A percentile compares a stretch with the other conserved stretches of the same genome.
phyloP scores from a whole-genome alignment of 1,140 invertebrate genomes.

The Idris sp. region DNA sequence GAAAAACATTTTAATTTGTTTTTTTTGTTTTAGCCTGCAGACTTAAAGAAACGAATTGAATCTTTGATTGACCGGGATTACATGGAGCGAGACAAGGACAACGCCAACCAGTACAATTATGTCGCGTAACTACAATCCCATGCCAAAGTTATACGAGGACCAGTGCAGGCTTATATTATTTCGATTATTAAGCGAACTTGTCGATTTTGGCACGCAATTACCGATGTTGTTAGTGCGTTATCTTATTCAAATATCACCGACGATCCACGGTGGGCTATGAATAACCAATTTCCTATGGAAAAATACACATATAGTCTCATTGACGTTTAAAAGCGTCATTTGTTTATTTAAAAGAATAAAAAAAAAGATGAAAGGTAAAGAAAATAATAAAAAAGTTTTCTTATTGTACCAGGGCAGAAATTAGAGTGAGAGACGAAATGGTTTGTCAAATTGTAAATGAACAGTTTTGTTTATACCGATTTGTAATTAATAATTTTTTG shows the following conservation, averaged over 20 bases:
- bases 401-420: too few species aligned
- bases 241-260: constrained; percentile 44
- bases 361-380: too few species aligned
- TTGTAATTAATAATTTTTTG: too few species aligned
- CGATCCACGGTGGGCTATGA: constrained; percentile 28
- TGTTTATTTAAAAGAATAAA: too few species aligned
- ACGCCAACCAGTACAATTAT: constrained; percentile 98
- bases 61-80: constrained; percentile 99
- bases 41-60: constrained; percentile 98
- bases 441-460: too few species aligned
- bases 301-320: constrained; percentile 50
- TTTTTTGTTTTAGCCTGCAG: constrained; percentile 84
- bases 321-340: constrained; percentile 37
- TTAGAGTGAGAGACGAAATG: too few species aligned
- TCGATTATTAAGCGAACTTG: constrained; percentile 36
- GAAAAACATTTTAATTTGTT: too few species aligned
- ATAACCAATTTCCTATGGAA: constrained; percentile 59
- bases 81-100: constrained; percentile 98
- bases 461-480: too few species aligned
- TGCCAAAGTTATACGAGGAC: constrained; percentile 71
- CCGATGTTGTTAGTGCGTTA: constrained; percentile 42
- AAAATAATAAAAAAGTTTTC: constrained; percentile 8
- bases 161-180: constrained; percentile 48
- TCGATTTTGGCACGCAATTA: constrained; percentile 45
- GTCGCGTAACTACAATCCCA: constrained; percentile 87